These are phyloP conservation scores for Megalops atlanticus DNA, from an alignment of 2,113 vertebrate genomes.

Conservation along the genomic window DNA sequence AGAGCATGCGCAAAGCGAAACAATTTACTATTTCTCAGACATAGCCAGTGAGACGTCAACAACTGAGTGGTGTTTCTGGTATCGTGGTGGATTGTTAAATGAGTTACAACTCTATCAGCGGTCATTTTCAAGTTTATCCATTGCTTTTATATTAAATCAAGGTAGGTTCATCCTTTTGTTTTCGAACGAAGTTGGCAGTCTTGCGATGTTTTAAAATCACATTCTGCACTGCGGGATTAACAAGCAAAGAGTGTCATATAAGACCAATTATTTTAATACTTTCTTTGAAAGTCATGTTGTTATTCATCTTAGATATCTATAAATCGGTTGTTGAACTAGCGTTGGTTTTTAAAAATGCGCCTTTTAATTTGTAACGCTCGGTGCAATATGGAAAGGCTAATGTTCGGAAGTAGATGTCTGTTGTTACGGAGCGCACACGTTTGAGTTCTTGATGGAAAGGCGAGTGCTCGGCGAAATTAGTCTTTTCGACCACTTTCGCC, in stretches of 20 bases:
- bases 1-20: constrained; percentile 72
- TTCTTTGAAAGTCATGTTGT: no score
- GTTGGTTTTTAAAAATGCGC: not conserved
- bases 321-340: not conserved
- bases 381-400: not conserved
- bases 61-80: constrained; percentile 38
- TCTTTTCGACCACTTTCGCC: no score
- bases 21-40: constrained; percentile 56
- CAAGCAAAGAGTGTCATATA: not conserved
- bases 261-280: no score
- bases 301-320: not conserved
- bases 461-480: no score
- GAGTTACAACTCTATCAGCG: constrained; percentile 29
- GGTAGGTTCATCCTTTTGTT: constrained; percentile 38
- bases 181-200: not conserved
- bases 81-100: constrained; percentile 51
- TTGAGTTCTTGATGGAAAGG: not conserved
- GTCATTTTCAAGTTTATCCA: constrained; percentile 19
- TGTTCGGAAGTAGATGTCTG: not conserved
- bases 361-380: not conserved
- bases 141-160: constrained; percentile 20
- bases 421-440: constrained; percentile 5
- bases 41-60: constrained; percentile 46
- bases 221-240: not conserved
- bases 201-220: constrained; percentile 1